These are phyloP conservation scores for Sinocyclocheilus rhinocerous DNA, from an alignment of 2,113 vertebrate genomes.

Conservation along the genomic window DNA sequence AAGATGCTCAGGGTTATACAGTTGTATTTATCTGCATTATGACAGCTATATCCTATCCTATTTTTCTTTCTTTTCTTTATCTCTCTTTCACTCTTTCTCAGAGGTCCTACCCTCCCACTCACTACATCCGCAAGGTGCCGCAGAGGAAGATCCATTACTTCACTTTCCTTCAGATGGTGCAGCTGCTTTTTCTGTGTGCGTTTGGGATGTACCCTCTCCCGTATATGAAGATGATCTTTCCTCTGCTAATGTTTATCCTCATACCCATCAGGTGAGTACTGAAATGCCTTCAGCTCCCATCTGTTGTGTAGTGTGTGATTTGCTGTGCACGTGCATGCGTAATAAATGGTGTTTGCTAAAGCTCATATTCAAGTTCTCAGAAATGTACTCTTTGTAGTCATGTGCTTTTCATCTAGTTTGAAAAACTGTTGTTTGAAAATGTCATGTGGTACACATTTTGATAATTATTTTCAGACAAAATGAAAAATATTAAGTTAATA, in stretches of 20 bases:
- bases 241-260: slow-evolving; percentile 94
- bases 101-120: slow-evolving; percentile 95
- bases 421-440: neutral
- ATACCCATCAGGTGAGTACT: slow-evolving; percentile 90
- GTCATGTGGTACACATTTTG: neutral
- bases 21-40: neutral
- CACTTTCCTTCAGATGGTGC: slow-evolving; percentile 94
- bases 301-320: neutral
- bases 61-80: slow-evolving; percentile 5
- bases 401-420: neutral
- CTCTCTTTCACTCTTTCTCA: slow-evolving; percentile 60
- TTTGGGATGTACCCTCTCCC: slow-evolving; percentile 96
- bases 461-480: neutral
- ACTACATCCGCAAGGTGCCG: slow-evolving; percentile 96
- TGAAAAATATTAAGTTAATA: neutral
- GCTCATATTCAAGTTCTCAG: neutral
- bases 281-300: neutral
- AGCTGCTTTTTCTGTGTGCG: slow-evolving; percentile 91
- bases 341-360: neutral
- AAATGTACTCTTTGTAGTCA: neutral
- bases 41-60: neutral
- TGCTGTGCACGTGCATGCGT: neutral
- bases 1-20: neutral
- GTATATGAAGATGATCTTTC: slow-evolving; percentile 99
- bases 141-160: slow-evolving; percentile 99